A percentile compares a stretch with the other conserved stretches of the same genome.
phyloP scores from a whole-genome alignment of 2,888 invertebrate species.

The Protodeltote pygarga region DNA sequence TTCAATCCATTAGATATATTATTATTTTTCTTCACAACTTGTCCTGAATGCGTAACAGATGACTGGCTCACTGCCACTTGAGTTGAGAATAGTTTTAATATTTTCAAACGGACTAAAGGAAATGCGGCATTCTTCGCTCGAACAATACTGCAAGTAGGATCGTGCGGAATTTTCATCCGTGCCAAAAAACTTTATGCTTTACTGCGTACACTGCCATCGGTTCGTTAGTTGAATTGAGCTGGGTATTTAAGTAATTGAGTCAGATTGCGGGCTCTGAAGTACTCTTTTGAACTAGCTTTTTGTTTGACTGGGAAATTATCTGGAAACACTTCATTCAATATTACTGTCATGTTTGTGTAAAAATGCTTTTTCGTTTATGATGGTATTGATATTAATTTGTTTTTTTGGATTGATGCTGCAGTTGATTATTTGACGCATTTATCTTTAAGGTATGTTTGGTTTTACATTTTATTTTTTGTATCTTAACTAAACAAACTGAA shows the following conservation, averaged over 20 bases:
- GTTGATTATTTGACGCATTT: too few relatives aligned
- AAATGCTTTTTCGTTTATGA: background rate
- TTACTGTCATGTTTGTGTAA: slow-evolving; percentile 11
- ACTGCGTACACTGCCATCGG: slow-evolving; percentile 51
- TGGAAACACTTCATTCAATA: slow-evolving; percentile 29
- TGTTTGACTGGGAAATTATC: slow-evolving; percentile 33
- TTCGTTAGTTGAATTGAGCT: slow-evolving; percentile 60
- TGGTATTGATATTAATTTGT: background rate
- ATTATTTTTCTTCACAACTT: slow-evolving; percentile 17
- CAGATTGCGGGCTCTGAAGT: slow-evolving; percentile 57
- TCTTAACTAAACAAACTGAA: too few relatives aligned
- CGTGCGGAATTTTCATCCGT: slow-evolving; percentile 49
- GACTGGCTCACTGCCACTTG: slow-evolving; percentile 41
- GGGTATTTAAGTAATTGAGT: slow-evolving; percentile 69
- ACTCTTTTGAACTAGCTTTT: slow-evolving; percentile 47
- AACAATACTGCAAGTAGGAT: slow-evolving; percentile 38
- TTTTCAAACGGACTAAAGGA: slow-evolving; percentile 41
- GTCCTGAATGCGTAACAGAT: slow-evolving; percentile 18
- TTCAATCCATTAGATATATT: too few relatives aligned
- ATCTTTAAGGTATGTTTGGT: too few relatives aligned
- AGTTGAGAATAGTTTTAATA: slow-evolving; percentile 48
- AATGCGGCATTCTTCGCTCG: slow-evolving; percentile 39
- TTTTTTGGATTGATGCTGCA: background rate
- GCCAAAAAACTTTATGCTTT: slow-evolving; percentile 66
- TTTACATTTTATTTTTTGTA: too few relatives aligned